Evolutionary conservation across 1,140 invertebrate species (phyloP).

Genomic region (Tetranychus cinnabarinus): DNA sequence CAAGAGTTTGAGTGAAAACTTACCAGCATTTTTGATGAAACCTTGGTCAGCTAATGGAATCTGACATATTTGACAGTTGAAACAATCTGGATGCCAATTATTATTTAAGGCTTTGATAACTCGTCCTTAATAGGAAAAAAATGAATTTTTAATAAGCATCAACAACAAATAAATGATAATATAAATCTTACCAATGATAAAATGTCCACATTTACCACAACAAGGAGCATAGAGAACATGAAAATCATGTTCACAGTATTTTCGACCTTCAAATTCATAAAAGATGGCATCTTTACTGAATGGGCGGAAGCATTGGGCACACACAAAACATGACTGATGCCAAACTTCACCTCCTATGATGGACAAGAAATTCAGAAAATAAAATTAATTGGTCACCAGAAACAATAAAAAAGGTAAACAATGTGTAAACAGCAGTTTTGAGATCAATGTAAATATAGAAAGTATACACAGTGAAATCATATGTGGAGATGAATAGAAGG

Average conservation of each 20-base stretch:
- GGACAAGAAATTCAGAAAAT: background rate
- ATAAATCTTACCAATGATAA: conserved; percentile 49
- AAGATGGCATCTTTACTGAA: conserved; percentile 7
- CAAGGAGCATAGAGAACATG: conserved; percentile 94
- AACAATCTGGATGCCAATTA: conserved; percentile 95
- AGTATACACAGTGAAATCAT: background rate
- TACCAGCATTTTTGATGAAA: conserved; percentile 70
- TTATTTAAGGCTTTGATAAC: conserved; percentile 99
- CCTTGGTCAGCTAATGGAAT: conserved; percentile 81
- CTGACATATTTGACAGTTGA: conserved; percentile 78
- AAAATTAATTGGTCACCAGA: background rate
- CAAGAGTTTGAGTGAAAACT: background rate
- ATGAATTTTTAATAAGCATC: background rate
- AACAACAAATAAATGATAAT: background rate
- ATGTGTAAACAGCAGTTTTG: background rate
- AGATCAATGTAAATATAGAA: background rate
- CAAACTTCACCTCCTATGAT: conserved; percentile 63
- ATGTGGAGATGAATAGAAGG: background rate
- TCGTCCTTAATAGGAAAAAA: conserved; percentile 21
- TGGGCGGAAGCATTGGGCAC: conserved; percentile 12
- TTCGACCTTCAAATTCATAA: conserved; percentile 70
- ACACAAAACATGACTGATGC: conserved; percentile 99
- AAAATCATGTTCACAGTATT: conserved; percentile 98
- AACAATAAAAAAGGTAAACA: background rate
- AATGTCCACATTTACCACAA: conserved; percentile 87